A percentile compares a stretch with the other conserved stretches of the same genome.
phyloP scores from a whole-genome alignment of 2,113 vertebrate genomes.

The Hepsetus odoe region DNA sequence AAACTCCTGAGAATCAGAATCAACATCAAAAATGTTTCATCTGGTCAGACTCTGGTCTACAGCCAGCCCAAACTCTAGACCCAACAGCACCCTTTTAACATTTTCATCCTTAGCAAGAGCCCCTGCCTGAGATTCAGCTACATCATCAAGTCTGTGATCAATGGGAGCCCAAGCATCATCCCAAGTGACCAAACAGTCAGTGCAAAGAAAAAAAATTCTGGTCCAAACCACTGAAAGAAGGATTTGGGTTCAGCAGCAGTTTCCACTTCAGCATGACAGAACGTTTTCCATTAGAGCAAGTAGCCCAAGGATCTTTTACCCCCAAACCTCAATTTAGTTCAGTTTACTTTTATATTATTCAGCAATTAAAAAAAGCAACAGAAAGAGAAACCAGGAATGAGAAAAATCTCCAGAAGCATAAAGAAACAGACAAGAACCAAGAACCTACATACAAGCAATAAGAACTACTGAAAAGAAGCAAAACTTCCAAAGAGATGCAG shows the following conservation, averaged over 20 bases:
- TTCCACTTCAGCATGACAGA: background rate
- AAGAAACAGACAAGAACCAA: no score
- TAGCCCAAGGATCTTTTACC: background rate
- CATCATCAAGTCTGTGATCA: background rate
- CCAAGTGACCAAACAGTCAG: constrained; percentile 10
- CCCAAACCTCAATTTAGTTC: background rate
- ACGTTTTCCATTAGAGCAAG: constrained; percentile 10
- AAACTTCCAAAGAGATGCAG: background rate
- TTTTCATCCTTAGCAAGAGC: background rate
- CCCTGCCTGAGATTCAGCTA: background rate
- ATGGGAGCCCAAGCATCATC: background rate
- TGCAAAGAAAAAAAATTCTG: background rate
- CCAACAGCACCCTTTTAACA: background rate
- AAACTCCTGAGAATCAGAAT: no score
- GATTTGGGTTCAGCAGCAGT: constrained; percentile 8
- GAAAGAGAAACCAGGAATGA: no score
- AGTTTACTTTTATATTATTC: background rate
- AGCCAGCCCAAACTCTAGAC: background rate
- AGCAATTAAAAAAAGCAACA: no score
- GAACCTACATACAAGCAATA: no score
- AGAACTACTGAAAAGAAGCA: no score
- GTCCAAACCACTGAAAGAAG: background rate
- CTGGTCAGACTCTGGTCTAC: background rate
- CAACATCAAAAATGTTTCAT: no score
- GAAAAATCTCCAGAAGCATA: no score